Conservation (phyloP, 2,113 vertebrate species). For the Hylia prasina region DNA sequence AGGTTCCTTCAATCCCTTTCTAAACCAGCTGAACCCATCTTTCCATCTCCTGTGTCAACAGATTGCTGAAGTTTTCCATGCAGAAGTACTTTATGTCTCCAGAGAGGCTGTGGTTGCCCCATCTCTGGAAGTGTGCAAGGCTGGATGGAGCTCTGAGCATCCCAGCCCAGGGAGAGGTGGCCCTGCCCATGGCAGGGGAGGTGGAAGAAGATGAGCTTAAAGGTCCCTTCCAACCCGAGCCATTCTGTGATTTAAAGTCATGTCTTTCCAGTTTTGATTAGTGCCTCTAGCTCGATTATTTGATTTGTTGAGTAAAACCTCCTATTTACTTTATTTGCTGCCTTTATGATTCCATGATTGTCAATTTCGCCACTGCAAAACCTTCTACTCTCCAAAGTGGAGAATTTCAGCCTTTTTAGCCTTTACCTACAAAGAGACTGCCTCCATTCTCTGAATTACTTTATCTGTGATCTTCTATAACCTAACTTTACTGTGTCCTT, state of each 20-base stretch:
- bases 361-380: background rate
- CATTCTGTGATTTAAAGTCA: background rate
- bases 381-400: background rate
- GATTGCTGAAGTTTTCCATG: no score
- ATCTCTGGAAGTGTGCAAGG: background rate
- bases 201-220: no score
- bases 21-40: background rate
- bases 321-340: background rate
- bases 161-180: fast-evolving
- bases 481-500: background rate
- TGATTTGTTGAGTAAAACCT: background rate
- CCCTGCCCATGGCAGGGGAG: no score
- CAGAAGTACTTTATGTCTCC: fast-evolving
- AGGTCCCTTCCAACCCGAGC: background rate
- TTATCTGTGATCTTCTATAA: background rate
- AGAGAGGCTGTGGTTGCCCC: background rate
- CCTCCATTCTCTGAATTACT: background rate
- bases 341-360: background rate
- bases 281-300: background rate
- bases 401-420: background rate
- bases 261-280: background rate
- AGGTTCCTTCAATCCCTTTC: no score
- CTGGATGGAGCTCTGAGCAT: background rate
- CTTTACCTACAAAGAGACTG: background rate
- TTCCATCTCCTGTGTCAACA: fast-evolving